Evolutionary conservation across 2,797 vertebrate genomes (phyloP).

Genomic region (Acrocephalus scirpaceus): DNA sequence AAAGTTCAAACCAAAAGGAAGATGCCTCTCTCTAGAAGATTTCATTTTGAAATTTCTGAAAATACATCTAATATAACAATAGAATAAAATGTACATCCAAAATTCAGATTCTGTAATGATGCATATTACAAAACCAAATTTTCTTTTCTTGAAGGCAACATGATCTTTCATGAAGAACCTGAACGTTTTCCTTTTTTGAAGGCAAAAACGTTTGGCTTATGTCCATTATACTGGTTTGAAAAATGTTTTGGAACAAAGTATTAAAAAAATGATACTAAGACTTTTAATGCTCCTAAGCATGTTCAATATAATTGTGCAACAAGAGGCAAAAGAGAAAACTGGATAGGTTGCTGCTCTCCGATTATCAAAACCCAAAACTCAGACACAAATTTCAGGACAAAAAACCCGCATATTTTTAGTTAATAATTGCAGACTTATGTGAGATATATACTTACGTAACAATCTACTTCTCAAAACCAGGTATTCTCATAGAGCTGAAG

Average conservation of each 20-base stretch:
- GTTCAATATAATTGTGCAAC: neutral
- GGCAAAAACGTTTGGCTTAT: neutral
- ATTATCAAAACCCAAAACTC: neutral
- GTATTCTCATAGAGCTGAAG: neutral
- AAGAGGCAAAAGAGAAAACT: neutral
- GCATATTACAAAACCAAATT: neutral
- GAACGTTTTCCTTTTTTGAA: neutral
- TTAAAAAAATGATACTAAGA: neutral
- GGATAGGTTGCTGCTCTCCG: neutral
- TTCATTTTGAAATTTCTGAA: neutral
- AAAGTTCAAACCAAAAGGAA: neutral
- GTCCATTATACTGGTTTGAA: neutral
- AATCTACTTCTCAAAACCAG: neutral
- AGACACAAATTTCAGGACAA: neutral
- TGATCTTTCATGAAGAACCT: neutral
- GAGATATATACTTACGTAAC: neutral
- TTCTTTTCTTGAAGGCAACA: neutral
- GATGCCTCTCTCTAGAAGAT: neutral
- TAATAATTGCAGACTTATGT: neutral
- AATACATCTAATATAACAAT: neutral
- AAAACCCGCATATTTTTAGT: fast-evolving
- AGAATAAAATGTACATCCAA: neutral
- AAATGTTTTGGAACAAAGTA: neutral
- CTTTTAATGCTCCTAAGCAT: neutral
- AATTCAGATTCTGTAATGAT: neutral